A percentile compares a stretch with the other conserved stretches of the same genome.
phyloP scores from a whole-genome alignment of 2,888 invertebrate species.

The Cerceris ruficornis region DNA sequence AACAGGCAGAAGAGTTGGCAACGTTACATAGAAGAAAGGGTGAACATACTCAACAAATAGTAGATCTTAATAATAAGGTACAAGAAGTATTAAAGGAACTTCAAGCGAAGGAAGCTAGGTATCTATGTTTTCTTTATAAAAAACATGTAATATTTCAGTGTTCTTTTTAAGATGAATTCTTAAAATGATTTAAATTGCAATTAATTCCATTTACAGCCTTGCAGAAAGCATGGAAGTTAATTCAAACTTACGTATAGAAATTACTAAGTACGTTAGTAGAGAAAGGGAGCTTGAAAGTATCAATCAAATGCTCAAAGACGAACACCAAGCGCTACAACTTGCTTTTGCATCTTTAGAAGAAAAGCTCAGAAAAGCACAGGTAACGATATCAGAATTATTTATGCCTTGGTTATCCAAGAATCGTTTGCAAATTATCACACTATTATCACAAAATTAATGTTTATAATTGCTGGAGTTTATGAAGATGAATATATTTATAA shows the following conservation, averaged over 20 bases:
- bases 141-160: neutral
- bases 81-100: slow-evolving; percentile 93
- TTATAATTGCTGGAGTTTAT: neutral
- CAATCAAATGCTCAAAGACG: slow-evolving; percentile 95
- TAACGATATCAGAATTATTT: slow-evolving; percentile 73
- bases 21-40: slow-evolving; percentile 94
- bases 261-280: slow-evolving; percentile 87
- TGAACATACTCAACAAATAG: slow-evolving; percentile 96
- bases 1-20: slow-evolving; percentile 96
- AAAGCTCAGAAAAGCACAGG: slow-evolving; percentile 92
- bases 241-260: slow-evolving; percentile 87
- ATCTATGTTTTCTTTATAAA: slow-evolving; percentile 2
- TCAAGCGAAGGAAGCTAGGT: slow-evolving; percentile 89
- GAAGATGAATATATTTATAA: neutral
- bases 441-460: slow-evolving; percentile 13
- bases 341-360: slow-evolving; percentile 95
- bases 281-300: slow-evolving; percentile 90
- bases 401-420: neutral
- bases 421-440: too few relatives aligned
- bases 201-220: slow-evolving; percentile 82
- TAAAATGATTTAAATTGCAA: neutral
- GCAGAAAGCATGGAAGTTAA: slow-evolving; percentile 87
- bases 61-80: slow-evolving; percentile 92
- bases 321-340: slow-evolving; percentile 96
- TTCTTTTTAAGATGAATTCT: neutral